Conservation (phyloP, 2,888 invertebrate genomes). For the Odontocerum albicorne region DNA sequence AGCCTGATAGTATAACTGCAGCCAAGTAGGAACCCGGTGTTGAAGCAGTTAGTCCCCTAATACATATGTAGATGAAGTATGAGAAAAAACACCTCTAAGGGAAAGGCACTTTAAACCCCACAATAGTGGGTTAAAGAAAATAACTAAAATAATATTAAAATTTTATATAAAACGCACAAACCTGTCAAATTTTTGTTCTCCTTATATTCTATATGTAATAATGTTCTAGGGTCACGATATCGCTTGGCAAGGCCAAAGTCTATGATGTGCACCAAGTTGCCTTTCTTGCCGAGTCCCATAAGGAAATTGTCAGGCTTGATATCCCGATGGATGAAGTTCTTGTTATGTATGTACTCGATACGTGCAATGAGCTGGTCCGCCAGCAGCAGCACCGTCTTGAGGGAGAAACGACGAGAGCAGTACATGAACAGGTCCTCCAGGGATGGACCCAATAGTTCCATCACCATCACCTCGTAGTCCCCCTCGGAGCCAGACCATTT, state of each 20-base stretch:
- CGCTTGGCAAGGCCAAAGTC: conserved; percentile 99
- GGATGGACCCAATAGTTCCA: conserved; percentile 97
- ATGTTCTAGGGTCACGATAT: conserved; percentile 92
- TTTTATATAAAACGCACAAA: conserved; percentile 31
- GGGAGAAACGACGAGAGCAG: conserved; percentile 95
- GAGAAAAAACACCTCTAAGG: neutral
- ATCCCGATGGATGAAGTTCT: conserved; percentile 96
- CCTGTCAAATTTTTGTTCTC: conserved; percentile 99
- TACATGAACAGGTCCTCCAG: conserved; percentile 99
- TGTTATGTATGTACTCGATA: conserved; percentile 98
- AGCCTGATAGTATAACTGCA: too few relatives aligned
- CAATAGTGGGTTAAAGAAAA: neutral
- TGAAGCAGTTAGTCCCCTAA: too few relatives aligned
- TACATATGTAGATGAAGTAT: too few relatives aligned
- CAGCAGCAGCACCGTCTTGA: conserved; percentile 97
- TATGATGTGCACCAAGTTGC: conserved; percentile 98
- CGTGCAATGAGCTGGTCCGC: conserved; percentile 97
- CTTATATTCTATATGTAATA: conserved; percentile 96
- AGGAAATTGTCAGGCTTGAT: conserved; percentile 98
- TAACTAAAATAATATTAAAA: neutral
- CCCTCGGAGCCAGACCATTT: conserved; percentile 99
- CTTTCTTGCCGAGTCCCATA: conserved; percentile 97
- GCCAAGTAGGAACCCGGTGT: too few relatives aligned
- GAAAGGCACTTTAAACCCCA: neutral
- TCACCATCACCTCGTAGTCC: conserved; percentile 99